A percentile compares a stretch with the other conserved stretches of the same genome.
phyloP scores from a whole-genome alignment of 2,113 vertebrate genomes.

The Chrysemys picta region DNA sequence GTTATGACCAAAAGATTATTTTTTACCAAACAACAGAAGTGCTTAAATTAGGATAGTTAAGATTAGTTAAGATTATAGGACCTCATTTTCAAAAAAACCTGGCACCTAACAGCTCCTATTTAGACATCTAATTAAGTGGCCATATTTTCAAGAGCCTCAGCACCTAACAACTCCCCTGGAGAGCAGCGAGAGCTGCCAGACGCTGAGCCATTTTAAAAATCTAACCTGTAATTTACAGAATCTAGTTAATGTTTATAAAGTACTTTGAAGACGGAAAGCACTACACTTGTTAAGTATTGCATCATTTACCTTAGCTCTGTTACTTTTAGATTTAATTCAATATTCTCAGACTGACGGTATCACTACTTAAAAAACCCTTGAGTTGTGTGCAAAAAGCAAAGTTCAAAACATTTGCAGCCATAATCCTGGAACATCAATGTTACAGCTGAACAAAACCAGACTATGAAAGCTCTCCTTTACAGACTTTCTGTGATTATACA shows the following conservation, averaged over 20 bases:
- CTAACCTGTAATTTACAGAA: neutral
- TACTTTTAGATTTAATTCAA: neutral
- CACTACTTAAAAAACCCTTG: neutral
- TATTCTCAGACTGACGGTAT: neutral
- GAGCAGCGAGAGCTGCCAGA: neutral
- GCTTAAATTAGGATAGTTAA: neutral
- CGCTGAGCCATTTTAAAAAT: neutral
- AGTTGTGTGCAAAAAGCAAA: neutral
- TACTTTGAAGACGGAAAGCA: neutral
- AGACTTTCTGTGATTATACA: neutral
- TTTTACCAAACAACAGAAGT: neutral
- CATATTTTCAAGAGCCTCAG: neutral
- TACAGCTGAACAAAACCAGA: neutral
- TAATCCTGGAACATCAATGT: neutral
- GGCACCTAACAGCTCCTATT: neutral
- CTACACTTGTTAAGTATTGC: neutral
- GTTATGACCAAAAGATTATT: neutral
- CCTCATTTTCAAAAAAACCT: neutral
- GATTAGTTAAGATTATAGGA: neutral
- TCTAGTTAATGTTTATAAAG: accelerated
- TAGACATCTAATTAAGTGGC: neutral
- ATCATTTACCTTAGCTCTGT: neutral
- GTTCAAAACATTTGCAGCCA: neutral
- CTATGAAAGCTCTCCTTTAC: neutral
- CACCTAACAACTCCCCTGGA: neutral